These are phyloP conservation scores for Gonocerus acuteangulatus DNA, from an alignment of 2,888 invertebrate species.

Conservation along the genomic window DNA sequence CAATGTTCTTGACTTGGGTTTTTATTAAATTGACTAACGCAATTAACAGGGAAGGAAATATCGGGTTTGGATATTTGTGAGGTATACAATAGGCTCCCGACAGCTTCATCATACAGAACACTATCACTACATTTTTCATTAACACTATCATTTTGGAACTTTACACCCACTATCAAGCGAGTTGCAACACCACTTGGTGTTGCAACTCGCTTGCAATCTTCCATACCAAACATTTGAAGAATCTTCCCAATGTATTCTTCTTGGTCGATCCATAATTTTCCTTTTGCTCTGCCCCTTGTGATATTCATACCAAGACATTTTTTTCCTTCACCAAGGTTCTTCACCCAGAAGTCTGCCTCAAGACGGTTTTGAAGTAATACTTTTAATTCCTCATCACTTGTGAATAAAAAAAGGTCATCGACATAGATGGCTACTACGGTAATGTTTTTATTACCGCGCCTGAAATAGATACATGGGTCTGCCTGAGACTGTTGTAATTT, in stretches of 20 bases:
- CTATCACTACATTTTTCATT: no score
- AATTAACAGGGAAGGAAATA: background rate
- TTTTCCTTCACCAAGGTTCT: background rate
- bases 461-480: constrained; percentile 31
- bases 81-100: background rate
- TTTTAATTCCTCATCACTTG: no score
- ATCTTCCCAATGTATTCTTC: background rate
- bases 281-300: background rate
- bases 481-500: constrained; percentile 11
- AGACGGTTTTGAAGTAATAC: background rate
- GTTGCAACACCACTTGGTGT: no score
- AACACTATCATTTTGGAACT: no score
- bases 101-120: background rate
- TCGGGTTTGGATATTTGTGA: background rate
- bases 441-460: background rate
- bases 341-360: background rate
- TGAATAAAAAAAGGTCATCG: background rate
- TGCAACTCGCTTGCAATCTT: background rate
- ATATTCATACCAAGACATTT: background rate
- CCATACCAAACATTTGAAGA: background rate
- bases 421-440: background rate
- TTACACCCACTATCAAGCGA: no score
- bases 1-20: background rate
- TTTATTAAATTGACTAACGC: background rate
- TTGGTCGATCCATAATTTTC: background rate